Evolutionary conservation across 1,140 invertebrate species (phyloP).

Genomic region (Heliconius hermathena): DNA sequence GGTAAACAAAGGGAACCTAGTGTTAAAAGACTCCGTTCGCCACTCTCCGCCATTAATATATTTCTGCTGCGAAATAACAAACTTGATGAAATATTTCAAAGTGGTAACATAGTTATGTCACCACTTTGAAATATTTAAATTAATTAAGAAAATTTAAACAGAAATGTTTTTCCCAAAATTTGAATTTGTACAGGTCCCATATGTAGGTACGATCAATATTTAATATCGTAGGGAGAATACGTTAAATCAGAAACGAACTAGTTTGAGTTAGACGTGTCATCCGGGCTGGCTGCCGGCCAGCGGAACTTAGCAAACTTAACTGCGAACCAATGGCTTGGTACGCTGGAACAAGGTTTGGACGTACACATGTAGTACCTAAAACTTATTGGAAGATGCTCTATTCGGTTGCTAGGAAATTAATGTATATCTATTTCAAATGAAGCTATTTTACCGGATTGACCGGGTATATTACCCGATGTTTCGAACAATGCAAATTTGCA

Average conservation of each 20-base stretch:
- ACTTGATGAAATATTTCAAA: no score
- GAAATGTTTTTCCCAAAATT: background rate
- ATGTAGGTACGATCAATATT: background rate
- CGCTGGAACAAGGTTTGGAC: background rate
- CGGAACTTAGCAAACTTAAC: conserved; percentile 27
- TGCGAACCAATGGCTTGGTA: conserved; percentile 19
- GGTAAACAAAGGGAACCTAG: no score
- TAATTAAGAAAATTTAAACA: no score
- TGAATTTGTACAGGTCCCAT: background rate
- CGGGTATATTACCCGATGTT: no score
- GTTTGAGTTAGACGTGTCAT: conserved; percentile 32
- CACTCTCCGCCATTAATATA: no score
- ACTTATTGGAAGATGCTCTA: background rate
- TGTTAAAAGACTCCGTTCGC: no score
- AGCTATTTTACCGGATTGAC: no score
- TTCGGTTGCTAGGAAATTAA: background rate
- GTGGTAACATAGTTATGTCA: no score
- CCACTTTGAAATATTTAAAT: no score
- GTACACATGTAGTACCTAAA: background rate
- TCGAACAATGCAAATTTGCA: no score
- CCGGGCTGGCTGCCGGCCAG: conserved; percentile 31
- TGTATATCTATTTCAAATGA: no score
- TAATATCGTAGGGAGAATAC: background rate
- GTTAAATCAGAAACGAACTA: conserved; percentile 35
- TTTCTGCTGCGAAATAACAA: no score